phyloP scores from a whole-genome alignment of 1,140 invertebrate genomes.

The Philotrypesis tridentata region DNA sequence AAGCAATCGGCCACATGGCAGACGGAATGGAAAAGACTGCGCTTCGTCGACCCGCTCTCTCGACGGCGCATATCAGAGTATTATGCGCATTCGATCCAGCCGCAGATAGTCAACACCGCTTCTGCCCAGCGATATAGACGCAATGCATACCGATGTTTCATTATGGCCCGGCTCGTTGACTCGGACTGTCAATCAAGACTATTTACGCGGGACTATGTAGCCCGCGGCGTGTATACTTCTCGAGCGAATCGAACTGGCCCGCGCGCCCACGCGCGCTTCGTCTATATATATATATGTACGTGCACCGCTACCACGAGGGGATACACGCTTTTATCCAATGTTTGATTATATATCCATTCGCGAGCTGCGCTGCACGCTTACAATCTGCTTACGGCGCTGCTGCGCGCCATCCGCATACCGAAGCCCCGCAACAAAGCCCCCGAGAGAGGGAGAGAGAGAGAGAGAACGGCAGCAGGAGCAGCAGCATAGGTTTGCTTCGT shows the following conservation, averaged over 20 bases:
- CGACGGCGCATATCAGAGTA: no score
- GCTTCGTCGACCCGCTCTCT: no score
- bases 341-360: constrained; percentile 60
- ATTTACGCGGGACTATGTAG: constrained; percentile 53
- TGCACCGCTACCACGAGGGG: no score
- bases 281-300: no score
- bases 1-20: no score
- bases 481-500: background rate
- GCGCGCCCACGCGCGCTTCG: no score
- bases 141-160: constrained; percentile 72
- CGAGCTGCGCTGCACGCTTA: constrained; percentile 53
- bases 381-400: constrained; percentile 53
- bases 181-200: constrained; percentile 71
- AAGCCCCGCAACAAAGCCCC: background rate
- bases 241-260: constrained; percentile 45
- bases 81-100: no score
- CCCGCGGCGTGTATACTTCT: constrained; percentile 37
- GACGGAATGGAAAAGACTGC: no score
- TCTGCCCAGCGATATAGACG: no score
- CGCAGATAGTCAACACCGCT: no score
- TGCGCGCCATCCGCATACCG: background rate
- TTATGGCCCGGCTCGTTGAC: constrained; percentile 67
- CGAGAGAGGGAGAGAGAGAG: no score
- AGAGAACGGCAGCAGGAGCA: background rate
- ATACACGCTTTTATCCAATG: constrained; percentile 68